Evolutionary conservation across 2,797 vertebrate genomes (phyloP), one percentile per base, ranked within the genome.

Genomic region (Paedocypris micromegethes): DNA sequence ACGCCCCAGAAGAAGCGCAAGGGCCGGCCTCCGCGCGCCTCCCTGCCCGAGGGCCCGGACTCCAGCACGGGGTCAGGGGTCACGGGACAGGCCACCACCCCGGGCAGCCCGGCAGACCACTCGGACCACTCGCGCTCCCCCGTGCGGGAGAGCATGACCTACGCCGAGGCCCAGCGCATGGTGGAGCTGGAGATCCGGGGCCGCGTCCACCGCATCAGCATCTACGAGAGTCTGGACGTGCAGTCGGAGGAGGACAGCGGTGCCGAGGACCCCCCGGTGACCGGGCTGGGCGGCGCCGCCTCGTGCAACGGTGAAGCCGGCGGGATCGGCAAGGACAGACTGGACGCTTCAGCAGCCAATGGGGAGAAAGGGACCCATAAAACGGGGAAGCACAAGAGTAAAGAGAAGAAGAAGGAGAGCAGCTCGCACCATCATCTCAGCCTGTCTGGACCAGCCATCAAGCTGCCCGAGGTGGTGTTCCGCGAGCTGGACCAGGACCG

Each of bases 161-260:
- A 98, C 0, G 96, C 96, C 2, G 96, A 98, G 83, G 96, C 97
- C 3, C 96, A 99, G 76, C 93, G 96, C 68, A 94, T 98, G 92
- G 96, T 99, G 63, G 97, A 98, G 81, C 90, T 98, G 77, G 97
- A 99, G 70, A 85, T 99, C 72, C 94, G 97, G 0, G 97, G 97
- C 50, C 93, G 94, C 0, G 90, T 99, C 67, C 97, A 99, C 75
- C 91, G 96, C 64, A 96, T 99, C 63, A 98, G 93, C 87, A 99
- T 99, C 81, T 98, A 98, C 4, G 95, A 98, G 78, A 97, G 94
- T 87, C 88, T 99, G 52, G 96, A 98, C 3, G 95, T 98, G 66
- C 92, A 98, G 58, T 98, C 96, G 0, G 96, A 98, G 83, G 95
- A 98, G 0, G 96, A 99, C 78, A 91, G 89, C 3, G 87, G 86